phyloP scores from a whole-genome alignment of 1,140 invertebrate species.

The Zaprionus capensis region DNA sequence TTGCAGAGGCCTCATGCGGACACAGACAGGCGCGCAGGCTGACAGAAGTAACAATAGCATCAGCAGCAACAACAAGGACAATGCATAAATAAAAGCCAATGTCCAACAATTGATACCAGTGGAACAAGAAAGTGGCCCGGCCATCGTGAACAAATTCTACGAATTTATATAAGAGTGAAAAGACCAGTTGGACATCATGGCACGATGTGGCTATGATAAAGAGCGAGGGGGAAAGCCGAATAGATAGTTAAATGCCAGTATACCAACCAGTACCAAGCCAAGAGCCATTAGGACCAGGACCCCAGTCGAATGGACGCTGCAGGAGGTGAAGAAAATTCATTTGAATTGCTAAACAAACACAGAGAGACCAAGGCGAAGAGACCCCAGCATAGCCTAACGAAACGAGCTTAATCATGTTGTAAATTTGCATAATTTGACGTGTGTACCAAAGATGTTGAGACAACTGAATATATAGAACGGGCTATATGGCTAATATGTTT shows the following conservation, averaged over 20 bases:
- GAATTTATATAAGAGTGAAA: slow-evolving; percentile 53
- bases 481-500: slow-evolving; percentile 42
- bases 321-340: slow-evolving; percentile 59
- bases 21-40: slow-evolving; percentile 20
- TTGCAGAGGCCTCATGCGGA: slow-evolving; percentile 55
- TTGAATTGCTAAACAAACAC: slow-evolving; percentile 81
- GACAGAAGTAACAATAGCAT: slow-evolving; percentile 25
- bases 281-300: slow-evolving; percentile 30
- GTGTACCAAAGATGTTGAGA: slow-evolving; percentile 31
- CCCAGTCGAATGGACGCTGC: slow-evolving; percentile 4
- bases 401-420: slow-evolving; percentile 79
- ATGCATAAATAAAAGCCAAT: slow-evolving; percentile 75
- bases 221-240: slow-evolving; percentile 29
- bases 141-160: slow-evolving; percentile 63
- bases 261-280: slow-evolving; percentile 27
- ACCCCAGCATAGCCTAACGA: slow-evolving; percentile 42
- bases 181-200: neutral
- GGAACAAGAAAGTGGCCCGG: slow-evolving; percentile 52
- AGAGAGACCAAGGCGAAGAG: slow-evolving; percentile 20
- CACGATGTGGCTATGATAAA: neutral
- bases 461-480: slow-evolving; percentile 25
- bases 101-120: slow-evolving; percentile 74
- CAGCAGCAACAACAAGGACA: slow-evolving; percentile 52
- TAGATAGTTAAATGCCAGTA: slow-evolving; percentile 62
- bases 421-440: slow-evolving; percentile 81